These are phyloP conservation scores for Anastrepha ludens DNA, from an alignment of 1,140 invertebrate genomes.

Conservation along the genomic window DNA sequence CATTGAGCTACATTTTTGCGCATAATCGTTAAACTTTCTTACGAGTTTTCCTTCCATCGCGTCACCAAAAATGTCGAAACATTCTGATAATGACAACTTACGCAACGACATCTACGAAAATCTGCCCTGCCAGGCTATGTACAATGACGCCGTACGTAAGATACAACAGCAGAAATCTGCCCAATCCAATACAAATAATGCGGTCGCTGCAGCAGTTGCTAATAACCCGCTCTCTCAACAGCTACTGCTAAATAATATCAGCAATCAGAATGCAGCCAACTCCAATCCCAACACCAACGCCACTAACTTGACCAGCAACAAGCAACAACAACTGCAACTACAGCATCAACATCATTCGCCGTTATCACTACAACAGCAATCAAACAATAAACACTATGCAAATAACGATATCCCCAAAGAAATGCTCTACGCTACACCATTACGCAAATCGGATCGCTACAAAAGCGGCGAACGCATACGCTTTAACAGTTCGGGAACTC, in stretches of 20 bases:
- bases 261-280: constrained; percentile 64
- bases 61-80: constrained; percentile 67
- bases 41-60: no score
- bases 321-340: background rate
- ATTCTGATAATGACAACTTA: constrained; percentile 72
- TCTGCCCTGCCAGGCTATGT: constrained; percentile 73
- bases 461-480: constrained; percentile 71
- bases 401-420: constrained; percentile 68
- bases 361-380: background rate
- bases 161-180: constrained; percentile 66
- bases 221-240: constrained; percentile 61
- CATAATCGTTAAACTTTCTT: no score
- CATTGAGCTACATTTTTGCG: background rate
- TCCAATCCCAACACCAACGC: constrained; percentile 62
- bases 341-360: background rate
- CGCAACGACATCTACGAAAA: constrained; percentile 74
- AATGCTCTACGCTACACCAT: constrained; percentile 72
- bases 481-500: constrained; percentile 53
- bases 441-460: constrained; percentile 73
- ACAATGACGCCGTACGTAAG: constrained; percentile 72
- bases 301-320: constrained; percentile 55
- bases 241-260: constrained; percentile 59
- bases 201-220: constrained; percentile 48
- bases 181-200: constrained; percentile 52
- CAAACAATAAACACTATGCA: constrained; percentile 58